phyloP scores from a whole-genome alignment of 2,113 vertebrate species.

The Pedetes capensis region DNA sequence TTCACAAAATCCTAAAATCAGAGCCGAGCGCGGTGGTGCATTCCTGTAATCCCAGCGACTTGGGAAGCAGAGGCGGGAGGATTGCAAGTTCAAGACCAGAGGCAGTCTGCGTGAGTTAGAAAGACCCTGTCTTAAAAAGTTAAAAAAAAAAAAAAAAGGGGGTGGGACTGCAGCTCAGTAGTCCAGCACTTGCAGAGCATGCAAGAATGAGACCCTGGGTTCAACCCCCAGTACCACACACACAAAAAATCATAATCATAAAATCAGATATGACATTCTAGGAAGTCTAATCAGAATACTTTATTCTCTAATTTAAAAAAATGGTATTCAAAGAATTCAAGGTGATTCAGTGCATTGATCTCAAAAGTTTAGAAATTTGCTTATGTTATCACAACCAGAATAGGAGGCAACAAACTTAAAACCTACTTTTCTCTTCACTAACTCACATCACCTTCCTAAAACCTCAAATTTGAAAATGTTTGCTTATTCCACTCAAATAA shows the following conservation, averaged over 20 bases:
- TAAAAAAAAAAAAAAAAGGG: too few species aligned
- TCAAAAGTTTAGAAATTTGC: background rate
- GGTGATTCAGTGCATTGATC: background rate
- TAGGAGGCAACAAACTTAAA: background rate
- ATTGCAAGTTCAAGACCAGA: too few species aligned
- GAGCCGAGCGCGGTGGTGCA: too few species aligned
- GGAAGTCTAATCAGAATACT: background rate
- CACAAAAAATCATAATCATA: too few species aligned
- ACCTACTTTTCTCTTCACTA: background rate
- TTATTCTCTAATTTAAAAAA: background rate
- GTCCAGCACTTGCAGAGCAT: too few species aligned
- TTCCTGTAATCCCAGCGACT: too few species aligned
- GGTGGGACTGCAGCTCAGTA: too few species aligned
- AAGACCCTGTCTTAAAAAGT: too few species aligned
- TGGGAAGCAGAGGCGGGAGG: too few species aligned
- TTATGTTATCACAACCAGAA: background rate
- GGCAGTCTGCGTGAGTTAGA: too few species aligned
- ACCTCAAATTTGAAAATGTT: background rate
- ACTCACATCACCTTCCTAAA: background rate
- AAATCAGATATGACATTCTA: background rate
- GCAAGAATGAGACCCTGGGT: too few species aligned
- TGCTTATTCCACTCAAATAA: background rate
- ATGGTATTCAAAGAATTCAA: background rate
- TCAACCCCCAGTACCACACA: too few species aligned
- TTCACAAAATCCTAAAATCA: conserved; percentile 11